Conservation (phyloP, 2,888 invertebrate species). For the Phorcus lineatus region DNA sequence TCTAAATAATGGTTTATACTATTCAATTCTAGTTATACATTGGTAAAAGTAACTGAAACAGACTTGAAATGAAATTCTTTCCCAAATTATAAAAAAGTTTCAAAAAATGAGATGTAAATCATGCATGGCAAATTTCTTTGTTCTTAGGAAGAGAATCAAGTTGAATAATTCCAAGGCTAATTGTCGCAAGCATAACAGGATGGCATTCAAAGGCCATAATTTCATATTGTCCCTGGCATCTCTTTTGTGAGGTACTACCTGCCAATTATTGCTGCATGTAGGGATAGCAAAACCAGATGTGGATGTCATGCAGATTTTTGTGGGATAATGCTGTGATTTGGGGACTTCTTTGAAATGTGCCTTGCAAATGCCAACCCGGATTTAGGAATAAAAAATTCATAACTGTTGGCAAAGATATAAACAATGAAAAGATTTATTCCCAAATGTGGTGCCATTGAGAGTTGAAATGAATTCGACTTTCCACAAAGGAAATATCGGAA, state of each 20-base stretch:
- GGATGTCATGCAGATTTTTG: neutral
- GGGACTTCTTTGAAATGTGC: neutral
- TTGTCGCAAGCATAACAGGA: neutral
- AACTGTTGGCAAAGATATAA: neutral
- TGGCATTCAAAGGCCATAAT: constrained; percentile 1
- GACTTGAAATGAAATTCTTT: too few relatives aligned
- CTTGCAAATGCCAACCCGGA: neutral
- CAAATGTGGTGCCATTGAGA: neutral
- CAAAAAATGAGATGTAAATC: too few relatives aligned
- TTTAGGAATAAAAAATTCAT: neutral
- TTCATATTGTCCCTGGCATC: neutral
- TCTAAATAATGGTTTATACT: too few relatives aligned
- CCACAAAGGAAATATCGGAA: too few relatives aligned
- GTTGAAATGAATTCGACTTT: too few relatives aligned
- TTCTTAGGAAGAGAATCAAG: neutral
- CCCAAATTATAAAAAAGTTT: too few relatives aligned
- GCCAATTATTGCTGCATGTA: neutral
- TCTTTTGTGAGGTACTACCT: constrained; percentile 3
- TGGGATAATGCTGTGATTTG: neutral
- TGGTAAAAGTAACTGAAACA: too few relatives aligned
- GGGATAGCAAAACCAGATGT: neutral
- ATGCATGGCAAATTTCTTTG: too few relatives aligned
- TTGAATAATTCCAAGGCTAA: neutral
- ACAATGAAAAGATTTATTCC: constrained; percentile 12
- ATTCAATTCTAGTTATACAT: too few relatives aligned